Conservation (phyloP, 2,113 vertebrate genomes). For the Cavia porcellus region DNA sequence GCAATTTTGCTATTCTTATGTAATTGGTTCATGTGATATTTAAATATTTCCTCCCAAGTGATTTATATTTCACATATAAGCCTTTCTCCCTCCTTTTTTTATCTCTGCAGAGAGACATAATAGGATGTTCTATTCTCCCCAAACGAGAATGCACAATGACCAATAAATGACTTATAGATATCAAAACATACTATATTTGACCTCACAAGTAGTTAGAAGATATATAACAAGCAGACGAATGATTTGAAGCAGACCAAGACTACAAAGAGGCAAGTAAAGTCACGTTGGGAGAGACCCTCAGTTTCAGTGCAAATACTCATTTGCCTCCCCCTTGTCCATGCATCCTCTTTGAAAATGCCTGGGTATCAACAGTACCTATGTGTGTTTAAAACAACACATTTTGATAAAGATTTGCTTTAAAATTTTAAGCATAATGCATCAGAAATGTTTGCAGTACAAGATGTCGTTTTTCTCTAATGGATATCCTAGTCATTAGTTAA, state of each 20-base stretch:
- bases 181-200: neutral
- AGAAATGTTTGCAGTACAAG: neutral
- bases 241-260: neutral
- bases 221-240: neutral
- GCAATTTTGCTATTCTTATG: neutral
- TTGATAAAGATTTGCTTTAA: neutral
- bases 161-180: neutral
- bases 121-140: neutral
- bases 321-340: neutral
- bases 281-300: neutral
- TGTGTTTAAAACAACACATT: neutral
- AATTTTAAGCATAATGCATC: neutral
- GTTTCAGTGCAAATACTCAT: neutral
- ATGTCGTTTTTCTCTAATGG: neutral
- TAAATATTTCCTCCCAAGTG: neutral
- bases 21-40: neutral
- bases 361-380: neutral
- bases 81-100: neutral
- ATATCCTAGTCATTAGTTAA: conserved; percentile 27
- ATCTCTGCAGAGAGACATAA: neutral
- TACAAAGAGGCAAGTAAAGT: neutral
- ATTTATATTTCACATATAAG: neutral
- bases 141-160: neutral
- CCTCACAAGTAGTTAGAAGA: neutral
- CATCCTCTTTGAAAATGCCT: neutral